Conservation (phyloP, 2,113 vertebrate genomes). For the Anser brachyrhynchus region DNA sequence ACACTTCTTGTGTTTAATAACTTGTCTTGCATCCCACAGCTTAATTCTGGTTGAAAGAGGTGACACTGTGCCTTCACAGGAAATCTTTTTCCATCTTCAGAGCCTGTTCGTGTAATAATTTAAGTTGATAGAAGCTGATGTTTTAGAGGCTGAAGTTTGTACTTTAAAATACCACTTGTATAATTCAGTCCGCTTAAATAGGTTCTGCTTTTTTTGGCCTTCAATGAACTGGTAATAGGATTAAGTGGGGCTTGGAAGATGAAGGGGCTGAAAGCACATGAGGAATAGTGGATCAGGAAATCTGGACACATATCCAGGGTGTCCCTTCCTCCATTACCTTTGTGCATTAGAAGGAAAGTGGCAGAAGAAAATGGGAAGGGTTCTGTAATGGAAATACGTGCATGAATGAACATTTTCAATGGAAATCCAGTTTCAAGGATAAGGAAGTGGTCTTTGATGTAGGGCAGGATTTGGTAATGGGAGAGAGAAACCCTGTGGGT, state of each 20-base stretch:
- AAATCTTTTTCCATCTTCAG: neutral
- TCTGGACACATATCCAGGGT: neutral
- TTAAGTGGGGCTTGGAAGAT: neutral
- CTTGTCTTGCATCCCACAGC: neutral
- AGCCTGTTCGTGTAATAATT: neutral
- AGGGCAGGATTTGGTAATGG: neutral
- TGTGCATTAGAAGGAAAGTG: neutral
- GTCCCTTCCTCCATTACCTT: accelerated
- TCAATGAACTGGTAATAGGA: accelerated
- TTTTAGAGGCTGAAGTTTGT: neutral
- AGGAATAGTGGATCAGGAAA: neutral
- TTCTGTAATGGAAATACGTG: neutral
- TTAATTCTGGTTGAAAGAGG: neutral
- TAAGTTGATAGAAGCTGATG: neutral
- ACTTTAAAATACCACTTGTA: neutral
- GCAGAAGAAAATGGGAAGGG: neutral
- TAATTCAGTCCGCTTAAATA: neutral
- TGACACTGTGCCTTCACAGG: neutral
- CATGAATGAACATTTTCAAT: neutral
- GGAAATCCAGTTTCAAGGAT: neutral
- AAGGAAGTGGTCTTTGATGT: neutral
- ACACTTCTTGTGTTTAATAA: neutral
- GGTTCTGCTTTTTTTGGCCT: neutral
- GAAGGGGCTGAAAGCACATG: neutral
- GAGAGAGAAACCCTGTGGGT: neutral